Evolutionary conservation across 2,888 invertebrate genomes (phyloP), one percentile per base, ranked within the genome.

Genomic region (Pachliopta kotzebuea): DNA sequence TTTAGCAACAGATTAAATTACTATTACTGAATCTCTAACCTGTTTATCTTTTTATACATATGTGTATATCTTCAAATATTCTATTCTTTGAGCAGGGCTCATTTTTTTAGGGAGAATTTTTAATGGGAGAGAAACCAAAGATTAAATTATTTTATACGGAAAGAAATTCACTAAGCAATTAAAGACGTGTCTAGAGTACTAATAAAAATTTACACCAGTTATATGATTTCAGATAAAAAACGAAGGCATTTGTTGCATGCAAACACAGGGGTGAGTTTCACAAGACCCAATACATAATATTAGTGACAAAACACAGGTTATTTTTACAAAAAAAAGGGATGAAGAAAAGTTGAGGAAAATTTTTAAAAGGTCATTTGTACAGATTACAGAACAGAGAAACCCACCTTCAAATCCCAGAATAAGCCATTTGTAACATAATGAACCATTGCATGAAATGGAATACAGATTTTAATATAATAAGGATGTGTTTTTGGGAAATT

Each of bases 381-480:
- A 78, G 45, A 68, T 55, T 45, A 67, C 65, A 67, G 60, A 66
- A 67, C 65, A 74, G 67, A 70, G 69, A 67, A 67, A 66, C 64
- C 73, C 70, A 65, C 62, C 73, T 70, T 70, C 69, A 66, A 69
- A 61, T 69, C 63, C 69, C 63, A 65, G 60, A 66, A 68, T 67
- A 54, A 69, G 66, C 68, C 60, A 62, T 68, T 65, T 62, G 64
- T 71, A 70, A 74, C 69, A 72, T 59, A 69, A 80, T 80, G 79
- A 69, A 72, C 69, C 76, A 74, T 74, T 70, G 84, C 80, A 78
- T 84, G 85, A 83, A 81, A 83, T 81, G 80, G 72, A 72, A 75
- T 69, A 72, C 63, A 73, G 64, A 72, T 66, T 67, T 59, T 67
- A 60, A 66, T 50, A 54, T 24, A 55, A 23, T 55, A 62, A 59